These are phyloP conservation scores for Pantala flavescens DNA, from an alignment of 1,140 invertebrate species.

Conservation along the genomic window DNA sequence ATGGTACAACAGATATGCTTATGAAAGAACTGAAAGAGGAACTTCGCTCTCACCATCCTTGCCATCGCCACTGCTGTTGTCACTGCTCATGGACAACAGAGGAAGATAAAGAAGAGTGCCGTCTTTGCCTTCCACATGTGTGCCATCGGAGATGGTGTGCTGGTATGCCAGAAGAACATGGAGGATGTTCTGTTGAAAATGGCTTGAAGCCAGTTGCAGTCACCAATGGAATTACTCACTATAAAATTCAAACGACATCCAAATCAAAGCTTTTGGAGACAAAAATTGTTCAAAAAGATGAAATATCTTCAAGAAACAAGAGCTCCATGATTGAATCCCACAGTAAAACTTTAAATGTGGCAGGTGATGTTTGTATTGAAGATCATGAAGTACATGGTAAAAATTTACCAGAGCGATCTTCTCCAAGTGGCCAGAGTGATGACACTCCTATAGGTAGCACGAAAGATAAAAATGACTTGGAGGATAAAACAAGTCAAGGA, in stretches of 20 bases:
- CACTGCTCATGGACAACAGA: not conserved
- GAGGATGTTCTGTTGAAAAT: not conserved
- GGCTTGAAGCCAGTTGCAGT: not conserved
- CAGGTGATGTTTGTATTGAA: not conserved
- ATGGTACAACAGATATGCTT: not conserved
- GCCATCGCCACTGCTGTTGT: not conserved
- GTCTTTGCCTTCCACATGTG: not conserved
- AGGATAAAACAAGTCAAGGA: not conserved
- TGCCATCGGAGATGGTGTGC: not conserved
- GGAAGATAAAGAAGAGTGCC: not conserved
- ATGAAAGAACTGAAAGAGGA: not conserved
- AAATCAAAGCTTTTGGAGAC: not conserved
- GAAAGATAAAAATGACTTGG: not conserved
- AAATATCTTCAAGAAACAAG: not conserved
- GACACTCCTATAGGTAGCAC: not conserved
- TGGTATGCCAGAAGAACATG: not conserved
- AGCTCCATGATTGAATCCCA: not conserved
- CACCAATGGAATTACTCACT: not conserved
- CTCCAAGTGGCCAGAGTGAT: constrained; percentile 62
- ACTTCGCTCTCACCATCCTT: not conserved
- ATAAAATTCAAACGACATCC: not conserved
- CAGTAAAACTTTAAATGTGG: not conserved
- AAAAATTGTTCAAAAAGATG: not conserved
- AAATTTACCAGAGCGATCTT: constrained; percentile 47
- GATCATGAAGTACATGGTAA: not conserved